Conservation (phyloP, 1,140 invertebrate species). For the Sycophaga agraensis region DNA sequence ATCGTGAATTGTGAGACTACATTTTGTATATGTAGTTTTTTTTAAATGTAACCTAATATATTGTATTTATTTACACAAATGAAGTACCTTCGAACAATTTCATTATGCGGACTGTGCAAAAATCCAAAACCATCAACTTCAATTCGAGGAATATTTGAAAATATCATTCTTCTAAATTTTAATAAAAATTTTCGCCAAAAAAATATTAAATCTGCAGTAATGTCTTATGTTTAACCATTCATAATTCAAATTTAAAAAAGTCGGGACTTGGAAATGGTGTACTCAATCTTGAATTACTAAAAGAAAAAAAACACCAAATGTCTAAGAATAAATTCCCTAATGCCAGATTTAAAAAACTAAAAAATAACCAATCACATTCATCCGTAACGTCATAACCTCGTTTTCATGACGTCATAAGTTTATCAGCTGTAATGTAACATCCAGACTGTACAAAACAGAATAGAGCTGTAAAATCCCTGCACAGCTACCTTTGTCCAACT, state of each 20-base stretch:
- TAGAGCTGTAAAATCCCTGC: too few relatives aligned
- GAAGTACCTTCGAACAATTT: conserved; percentile 40
- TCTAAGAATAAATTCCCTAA: neutral
- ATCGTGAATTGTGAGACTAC: too few relatives aligned
- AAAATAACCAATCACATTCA: neutral
- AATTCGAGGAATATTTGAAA: conserved; percentile 9
- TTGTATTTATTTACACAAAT: neutral
- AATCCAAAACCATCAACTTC: conserved; percentile 40
- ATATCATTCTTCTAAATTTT: neutral
- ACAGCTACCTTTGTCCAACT: too few relatives aligned
- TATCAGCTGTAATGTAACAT: neutral
- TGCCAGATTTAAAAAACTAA: neutral
- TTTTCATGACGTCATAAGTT: conserved; percentile 17
- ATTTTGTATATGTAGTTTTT: neutral
- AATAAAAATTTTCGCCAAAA: neutral
- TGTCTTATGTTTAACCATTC: neutral
- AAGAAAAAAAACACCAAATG: neutral
- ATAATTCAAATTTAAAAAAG: conserved; percentile 1
- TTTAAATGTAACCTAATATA: neutral
- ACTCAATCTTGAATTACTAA: neutral
- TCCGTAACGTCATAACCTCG: neutral
- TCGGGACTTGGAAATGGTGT: neutral
- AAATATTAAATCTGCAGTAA: neutral
- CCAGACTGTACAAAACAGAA: too few relatives aligned
- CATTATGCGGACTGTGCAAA: conserved; percentile 21